Evolutionary conservation across 2,888 invertebrate species (phyloP), one percentile per base, ranked within the genome.

Genomic region (Torymus tubicola): DNA sequence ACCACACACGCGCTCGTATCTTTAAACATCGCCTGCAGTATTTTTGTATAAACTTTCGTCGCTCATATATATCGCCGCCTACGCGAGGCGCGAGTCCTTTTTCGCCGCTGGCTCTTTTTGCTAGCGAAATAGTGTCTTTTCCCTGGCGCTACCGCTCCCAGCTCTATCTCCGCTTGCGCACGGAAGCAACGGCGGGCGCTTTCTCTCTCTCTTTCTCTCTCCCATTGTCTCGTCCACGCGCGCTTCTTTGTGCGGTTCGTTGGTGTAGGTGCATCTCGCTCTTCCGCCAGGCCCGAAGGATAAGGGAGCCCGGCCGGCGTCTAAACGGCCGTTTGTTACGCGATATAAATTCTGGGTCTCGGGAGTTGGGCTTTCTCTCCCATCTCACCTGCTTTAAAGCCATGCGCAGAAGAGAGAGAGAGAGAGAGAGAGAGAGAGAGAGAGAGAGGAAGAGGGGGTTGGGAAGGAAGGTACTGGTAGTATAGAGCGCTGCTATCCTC

Each of bases 271-370:
- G 42, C 42, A 42, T 18, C n/a, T 57, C 13, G 21, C 60, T n/a
- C 18, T 72, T 68, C 57, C 69, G 55, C 65, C 21, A 31, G 2
- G 31, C 53, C 31, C 11, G 24, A 72, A 60, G 72, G 71, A 80
- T 76, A 80, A 80, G 72, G 67, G 61, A 68, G 18, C 57, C 42
- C 55, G 60, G 16, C 55, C 80, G 71, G 68, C 76, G 68, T 78
- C 77, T 81, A 77, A 78, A 78, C 74, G 78, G 78, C 69, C 70
- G 74, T 81, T 81, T 78, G 78, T 81, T 81, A 81, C 81, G 67
- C 73, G 74, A 78, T 70, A 78, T 81, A 81, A 81, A 78, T 81
- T 81, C 77, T 60, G 42, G 52, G 42, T 42, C 42, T 42, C 42
- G 55, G 64, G 16, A 67, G n/a, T 12, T 13, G 42, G 16, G 64